Percentiles rank a stretch among this genome's conserved stretches.
phyloP scores from a whole-genome alignment of 2,888 invertebrate species.

The Acleris sparsana region DNA sequence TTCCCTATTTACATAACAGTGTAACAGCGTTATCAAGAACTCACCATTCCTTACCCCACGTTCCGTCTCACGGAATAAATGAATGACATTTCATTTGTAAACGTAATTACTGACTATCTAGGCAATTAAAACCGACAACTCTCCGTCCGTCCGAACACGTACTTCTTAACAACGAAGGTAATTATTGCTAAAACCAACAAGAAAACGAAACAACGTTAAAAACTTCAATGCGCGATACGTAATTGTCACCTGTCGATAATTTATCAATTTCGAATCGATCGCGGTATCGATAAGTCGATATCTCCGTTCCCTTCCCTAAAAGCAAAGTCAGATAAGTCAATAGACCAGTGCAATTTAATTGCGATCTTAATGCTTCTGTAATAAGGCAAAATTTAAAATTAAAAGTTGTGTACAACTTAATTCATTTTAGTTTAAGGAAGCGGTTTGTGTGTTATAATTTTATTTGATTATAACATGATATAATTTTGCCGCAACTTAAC shows the following conservation, averaged over 20 bases:
- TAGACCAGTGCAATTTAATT: neutral
- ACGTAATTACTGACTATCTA: neutral
- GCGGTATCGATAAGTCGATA: slow-evolving; percentile 29
- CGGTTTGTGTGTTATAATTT: slow-evolving; percentile 17
- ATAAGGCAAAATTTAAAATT: neutral
- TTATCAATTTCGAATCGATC: slow-evolving; percentile 34
- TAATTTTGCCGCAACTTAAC: slow-evolving; percentile 6
- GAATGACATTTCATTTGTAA: slow-evolving; percentile 1
- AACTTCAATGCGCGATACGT: slow-evolving; percentile 25
- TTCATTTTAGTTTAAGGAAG: neutral
- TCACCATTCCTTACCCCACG: neutral
- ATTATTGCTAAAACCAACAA: slow-evolving; percentile 29
- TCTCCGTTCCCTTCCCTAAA: slow-evolving; percentile 4
- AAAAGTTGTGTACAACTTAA: neutral
- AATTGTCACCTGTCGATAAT: slow-evolving; percentile 34
- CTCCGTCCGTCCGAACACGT: neutral
- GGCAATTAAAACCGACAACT: slow-evolving; percentile 3
- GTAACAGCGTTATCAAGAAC: neutral
- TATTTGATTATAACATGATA: slow-evolving; percentile 26
- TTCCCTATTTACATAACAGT: no score
- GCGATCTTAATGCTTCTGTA: neutral
- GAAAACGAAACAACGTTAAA: slow-evolving; percentile 22
- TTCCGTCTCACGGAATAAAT: neutral
- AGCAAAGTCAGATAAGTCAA: slow-evolving; percentile 1
- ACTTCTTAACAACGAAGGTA: slow-evolving; percentile 11